These are phyloP conservation scores for Lepidocolaptes lacrymiger DNA, from an alignment of 2,797 vertebrate genomes.

Conservation along the genomic window DNA sequence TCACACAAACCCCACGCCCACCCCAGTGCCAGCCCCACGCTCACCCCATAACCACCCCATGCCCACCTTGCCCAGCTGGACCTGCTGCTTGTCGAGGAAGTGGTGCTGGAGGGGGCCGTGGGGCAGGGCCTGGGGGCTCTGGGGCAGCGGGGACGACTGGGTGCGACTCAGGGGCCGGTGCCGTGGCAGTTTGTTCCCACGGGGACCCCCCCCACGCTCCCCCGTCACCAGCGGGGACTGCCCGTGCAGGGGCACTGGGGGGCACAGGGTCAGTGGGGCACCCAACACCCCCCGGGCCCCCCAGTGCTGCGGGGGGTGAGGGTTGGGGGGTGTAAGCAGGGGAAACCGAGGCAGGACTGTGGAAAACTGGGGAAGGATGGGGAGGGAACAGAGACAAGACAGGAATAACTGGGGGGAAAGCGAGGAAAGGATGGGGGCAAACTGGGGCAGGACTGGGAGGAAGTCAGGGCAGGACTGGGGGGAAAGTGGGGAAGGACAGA, in stretches of 20 bases:
- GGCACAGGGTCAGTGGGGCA: neutral
- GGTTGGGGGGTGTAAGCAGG: neutral
- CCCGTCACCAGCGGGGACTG: constrained; percentile 91
- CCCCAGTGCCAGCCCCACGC: neutral
- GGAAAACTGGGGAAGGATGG: neutral
- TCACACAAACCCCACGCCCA: too few relatives aligned
- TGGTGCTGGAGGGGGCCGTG: constrained; percentile 15
- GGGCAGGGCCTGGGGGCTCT: constrained; percentile 91
- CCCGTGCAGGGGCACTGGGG: constrained; percentile 88
- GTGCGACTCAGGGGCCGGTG: constrained; percentile 92
- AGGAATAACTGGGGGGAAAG: neutral
- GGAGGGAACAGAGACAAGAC: neutral
- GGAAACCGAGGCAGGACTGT: neutral
- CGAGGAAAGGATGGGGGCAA: neutral
- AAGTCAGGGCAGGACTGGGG: neutral
- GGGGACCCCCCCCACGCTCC: constrained; percentile 79
- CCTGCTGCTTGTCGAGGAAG: constrained; percentile 24
- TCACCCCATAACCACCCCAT: neutral
- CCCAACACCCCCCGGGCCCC: neutral
- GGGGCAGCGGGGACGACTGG: constrained; percentile 91
- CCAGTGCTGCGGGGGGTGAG: neutral
- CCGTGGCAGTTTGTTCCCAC: constrained; percentile 87
- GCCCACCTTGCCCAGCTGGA: neutral
- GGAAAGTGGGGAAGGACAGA: neutral
- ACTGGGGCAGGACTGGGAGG: too few relatives aligned